These are phyloP conservation scores for Lepus townsendii DNA, from an alignment of 2,797 vertebrate genomes.

Conservation along the genomic window DNA sequence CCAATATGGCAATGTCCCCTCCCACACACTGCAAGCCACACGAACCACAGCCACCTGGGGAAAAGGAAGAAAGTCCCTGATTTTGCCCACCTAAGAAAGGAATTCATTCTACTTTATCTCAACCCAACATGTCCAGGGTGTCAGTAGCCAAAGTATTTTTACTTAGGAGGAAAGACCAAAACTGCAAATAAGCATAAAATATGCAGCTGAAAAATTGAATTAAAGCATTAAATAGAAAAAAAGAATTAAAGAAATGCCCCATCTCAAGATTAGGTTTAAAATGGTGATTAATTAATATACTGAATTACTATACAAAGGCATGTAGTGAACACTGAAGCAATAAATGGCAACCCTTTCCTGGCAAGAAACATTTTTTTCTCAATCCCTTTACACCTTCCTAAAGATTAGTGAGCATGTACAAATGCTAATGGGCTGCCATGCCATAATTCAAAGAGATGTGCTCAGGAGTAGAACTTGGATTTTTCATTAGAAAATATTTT, in stretches of 20 bases:
- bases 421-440: neutral
- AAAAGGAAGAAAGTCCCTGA: constrained; percentile 64
- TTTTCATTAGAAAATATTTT: neutral
- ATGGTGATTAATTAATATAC: neutral
- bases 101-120: constrained; percentile 74
- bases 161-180: constrained; percentile 54
- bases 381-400: neutral
- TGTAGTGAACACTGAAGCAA: neutral
- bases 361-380: neutral
- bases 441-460: constrained; percentile 9
- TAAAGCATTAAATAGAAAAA: too few species aligned
- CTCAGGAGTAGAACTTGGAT: neutral
- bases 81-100: constrained; percentile 74
- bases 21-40: constrained; percentile 86
- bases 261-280: constrained; percentile 58
- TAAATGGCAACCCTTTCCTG: neutral
- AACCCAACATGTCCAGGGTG: constrained; percentile 71
- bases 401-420: neutral
- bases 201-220: neutral
- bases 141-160: constrained; percentile 73
- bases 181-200: constrained; percentile 66
- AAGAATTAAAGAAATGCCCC: neutral
- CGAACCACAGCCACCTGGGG: constrained; percentile 85
- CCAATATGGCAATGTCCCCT: constrained; percentile 72
- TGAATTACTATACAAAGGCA: neutral